Base-by-base conservation (phyloP, 2,888 invertebrate species). In the Balanococcus diminutus region DNA sequence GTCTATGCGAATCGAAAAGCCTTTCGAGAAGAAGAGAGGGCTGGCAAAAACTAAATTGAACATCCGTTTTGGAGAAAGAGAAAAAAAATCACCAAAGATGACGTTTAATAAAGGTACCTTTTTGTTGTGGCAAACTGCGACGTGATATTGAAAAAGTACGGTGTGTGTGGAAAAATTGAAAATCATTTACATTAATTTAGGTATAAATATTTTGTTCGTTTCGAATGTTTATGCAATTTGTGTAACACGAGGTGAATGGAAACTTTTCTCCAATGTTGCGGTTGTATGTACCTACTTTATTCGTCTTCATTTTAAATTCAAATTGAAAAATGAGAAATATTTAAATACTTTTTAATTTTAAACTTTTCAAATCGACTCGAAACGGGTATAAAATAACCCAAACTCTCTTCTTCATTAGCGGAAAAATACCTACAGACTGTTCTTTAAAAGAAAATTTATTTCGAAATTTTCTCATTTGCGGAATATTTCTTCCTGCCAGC, bases 41-140 rank as follows among this genome's bases (percentile, higher is more conserved):
- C 3, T 19, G 42, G n/a, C n/a, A 56, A 56, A 56, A 28, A 67
- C 28, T 25, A 67, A 67, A 67, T 67, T 28, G 11, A 67, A 67
- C 61, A 67, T 67, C 61, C 61, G 61, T 67, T 67, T 25, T 25
- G 28, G 22, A 67, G 28, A 67, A 67, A 67, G 9, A 28, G 6
- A 51, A 51, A 51, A 51, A 51, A 51, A 51, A 9, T 19, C 19
- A 51, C 51, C 4, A 2, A 11, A 25, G 28, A 67, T 11, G 25
- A 28, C 61, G n/a, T 67, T 67, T 67, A 67, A 67, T 67, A 67
- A 67, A 67, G 61, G 61, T 67, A 67, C n/a, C n/a, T 67, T 67
- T 67, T 67, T 67, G 28, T 28, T 9, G 61, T 67, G 11, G 28
- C 46, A 9, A 46, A 46, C 46, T 2, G 14, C 28, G 14, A 67